Percentiles rank a stretch among this genome's conserved stretches.
Evolutionary conservation across 2,888 invertebrate genomes (phyloP).

Genomic region (Eubasilissa splendida): DNA sequence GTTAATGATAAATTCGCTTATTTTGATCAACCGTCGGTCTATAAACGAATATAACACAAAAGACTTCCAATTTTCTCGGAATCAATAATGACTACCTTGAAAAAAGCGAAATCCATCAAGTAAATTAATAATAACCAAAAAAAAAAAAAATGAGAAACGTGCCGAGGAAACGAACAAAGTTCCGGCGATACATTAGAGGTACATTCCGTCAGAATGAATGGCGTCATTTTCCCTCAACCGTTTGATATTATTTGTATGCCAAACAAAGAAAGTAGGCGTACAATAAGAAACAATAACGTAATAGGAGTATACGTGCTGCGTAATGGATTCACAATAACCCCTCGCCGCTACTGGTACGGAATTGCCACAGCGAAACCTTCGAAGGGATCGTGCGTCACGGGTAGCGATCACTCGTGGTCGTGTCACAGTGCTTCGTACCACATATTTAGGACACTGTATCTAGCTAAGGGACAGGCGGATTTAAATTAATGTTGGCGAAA

Average conservation of each 20-base stretch:
- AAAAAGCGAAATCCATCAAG: neutral
- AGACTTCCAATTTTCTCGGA: constrained; percentile 1
- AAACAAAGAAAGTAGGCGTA: constrained; percentile 27
- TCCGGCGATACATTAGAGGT: constrained; percentile 23
- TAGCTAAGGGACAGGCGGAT: too few relatives aligned
- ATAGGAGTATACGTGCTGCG: constrained; percentile 8
- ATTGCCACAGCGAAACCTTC: constrained; percentile 6
- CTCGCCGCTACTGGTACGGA: constrained; percentile 35
- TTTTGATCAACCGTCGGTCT: too few relatives aligned
- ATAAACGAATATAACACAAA: too few relatives aligned
- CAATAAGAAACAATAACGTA: constrained; percentile 28
- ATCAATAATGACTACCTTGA: neutral
- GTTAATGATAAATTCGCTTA: too few relatives aligned
- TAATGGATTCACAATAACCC: constrained; percentile 37
- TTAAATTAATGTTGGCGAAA: too few relatives aligned
- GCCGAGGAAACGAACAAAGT: neutral
- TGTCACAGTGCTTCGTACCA: too few relatives aligned
- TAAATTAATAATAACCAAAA: constrained; percentile 5
- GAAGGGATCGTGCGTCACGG: neutral
- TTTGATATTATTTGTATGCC: constrained; percentile 25
- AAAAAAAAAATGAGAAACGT: neutral
- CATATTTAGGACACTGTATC: too few relatives aligned
- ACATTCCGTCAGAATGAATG: constrained; percentile 4
- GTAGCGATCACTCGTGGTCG: neutral
- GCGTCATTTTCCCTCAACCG: constrained; percentile 15